Evolutionary conservation across 2,888 invertebrate species (phyloP).

Genomic region (Watsonalla binaria): DNA sequence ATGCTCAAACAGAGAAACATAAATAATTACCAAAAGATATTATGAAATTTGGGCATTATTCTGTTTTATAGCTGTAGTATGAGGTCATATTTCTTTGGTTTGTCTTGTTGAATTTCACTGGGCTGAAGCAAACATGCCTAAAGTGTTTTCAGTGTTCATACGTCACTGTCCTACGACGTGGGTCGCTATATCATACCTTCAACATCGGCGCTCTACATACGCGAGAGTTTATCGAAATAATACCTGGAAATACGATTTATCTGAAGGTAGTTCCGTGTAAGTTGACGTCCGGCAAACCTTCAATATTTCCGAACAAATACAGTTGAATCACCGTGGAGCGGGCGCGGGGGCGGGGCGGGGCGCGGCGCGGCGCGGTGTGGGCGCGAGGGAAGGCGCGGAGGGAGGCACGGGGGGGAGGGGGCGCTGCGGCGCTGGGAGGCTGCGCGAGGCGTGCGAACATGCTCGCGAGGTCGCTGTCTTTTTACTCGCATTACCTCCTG

Average conservation of each 20-base stretch:
- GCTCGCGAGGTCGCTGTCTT: constrained; percentile 66
- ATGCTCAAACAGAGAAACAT: too few relatives aligned
- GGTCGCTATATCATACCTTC: constrained; percentile 7
- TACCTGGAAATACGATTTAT: constrained; percentile 68
- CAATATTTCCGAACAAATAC: constrained; percentile 70
- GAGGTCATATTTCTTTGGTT: too few relatives aligned
- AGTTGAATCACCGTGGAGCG: constrained; percentile 49
- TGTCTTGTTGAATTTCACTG: too few relatives aligned
- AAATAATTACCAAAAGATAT: too few relatives aligned
- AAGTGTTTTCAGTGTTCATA: not conserved
- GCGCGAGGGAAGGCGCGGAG: not conserved
- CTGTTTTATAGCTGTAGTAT: too few relatives aligned
- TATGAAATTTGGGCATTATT: too few relatives aligned
- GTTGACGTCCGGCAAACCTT: constrained; percentile 76
- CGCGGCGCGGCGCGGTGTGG: not conserved
- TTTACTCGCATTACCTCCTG: constrained; percentile 68
- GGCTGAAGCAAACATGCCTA: too few relatives aligned
- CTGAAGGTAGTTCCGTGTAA: constrained; percentile 73
- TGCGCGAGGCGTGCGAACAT: constrained; percentile 44
- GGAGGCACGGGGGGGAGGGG: constrained; percentile 13
- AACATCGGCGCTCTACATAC: constrained; percentile 38
- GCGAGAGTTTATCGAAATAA: constrained; percentile 43
- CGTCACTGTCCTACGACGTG: constrained; percentile 1
- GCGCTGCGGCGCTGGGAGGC: constrained; percentile 13
- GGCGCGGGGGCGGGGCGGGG: not conserved